Evolutionary conservation across 2,113 vertebrate species (phyloP).

Genomic region (Periophthalmodon schlosseri): DNA sequence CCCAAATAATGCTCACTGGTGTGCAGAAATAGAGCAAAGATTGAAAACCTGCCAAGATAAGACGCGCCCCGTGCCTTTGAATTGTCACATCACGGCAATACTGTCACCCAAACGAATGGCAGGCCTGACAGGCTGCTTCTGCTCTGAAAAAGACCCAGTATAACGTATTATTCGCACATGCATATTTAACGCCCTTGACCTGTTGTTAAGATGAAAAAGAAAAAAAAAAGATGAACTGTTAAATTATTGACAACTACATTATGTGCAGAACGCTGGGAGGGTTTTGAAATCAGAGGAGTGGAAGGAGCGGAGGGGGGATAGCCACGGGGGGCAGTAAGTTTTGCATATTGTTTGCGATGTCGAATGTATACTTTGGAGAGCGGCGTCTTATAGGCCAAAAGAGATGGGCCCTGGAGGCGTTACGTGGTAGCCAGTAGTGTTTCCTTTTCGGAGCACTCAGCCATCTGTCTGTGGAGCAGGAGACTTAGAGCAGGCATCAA

Average conservation of each 20-base stretch:
- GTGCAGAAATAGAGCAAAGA: constrained; percentile 77
- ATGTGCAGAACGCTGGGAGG: constrained; percentile 37
- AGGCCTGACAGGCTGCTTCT: constrained; percentile 68
- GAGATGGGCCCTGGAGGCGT: constrained; percentile 45
- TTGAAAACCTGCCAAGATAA: constrained; percentile 79
- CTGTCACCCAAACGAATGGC: constrained; percentile 72
- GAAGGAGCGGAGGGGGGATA: not conserved
- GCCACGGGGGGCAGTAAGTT: not conserved
- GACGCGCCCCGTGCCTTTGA: constrained; percentile 71
- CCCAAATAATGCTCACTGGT: constrained; percentile 62
- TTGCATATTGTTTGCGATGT: constrained; percentile 19
- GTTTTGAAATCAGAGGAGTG: not conserved
- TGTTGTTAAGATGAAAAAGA: constrained; percentile 66
- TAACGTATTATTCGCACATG: constrained; percentile 72
- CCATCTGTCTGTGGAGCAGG: constrained; percentile 45
- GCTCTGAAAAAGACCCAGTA: constrained; percentile 65
- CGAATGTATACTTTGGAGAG: constrained; percentile 4
- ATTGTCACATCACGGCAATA: constrained; percentile 69
- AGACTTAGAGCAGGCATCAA: constrained; percentile 64
- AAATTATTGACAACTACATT: constrained; percentile 74
- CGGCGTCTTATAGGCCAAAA: constrained; percentile 21
- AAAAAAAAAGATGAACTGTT: constrained; percentile 41
- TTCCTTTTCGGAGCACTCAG: constrained; percentile 30
- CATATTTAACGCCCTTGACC: constrained; percentile 74
- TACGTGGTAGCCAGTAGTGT: constrained; percentile 28